These are phyloP conservation scores for Sarcophaga carnaria DNA, from an alignment of 2,888 invertebrate genomes.

Conservation along the genomic window DNA sequence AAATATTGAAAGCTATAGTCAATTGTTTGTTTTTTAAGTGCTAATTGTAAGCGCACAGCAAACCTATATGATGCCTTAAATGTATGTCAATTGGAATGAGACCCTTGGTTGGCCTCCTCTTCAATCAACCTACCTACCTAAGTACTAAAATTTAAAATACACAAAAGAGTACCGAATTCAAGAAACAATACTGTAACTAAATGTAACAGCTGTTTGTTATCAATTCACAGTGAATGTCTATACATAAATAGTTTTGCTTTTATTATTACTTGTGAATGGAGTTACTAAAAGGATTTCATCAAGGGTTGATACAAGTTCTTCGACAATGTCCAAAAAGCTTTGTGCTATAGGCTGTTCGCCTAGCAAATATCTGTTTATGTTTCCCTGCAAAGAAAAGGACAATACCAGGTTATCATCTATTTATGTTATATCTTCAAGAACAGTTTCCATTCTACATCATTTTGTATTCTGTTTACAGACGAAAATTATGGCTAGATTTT, in stretches of 20 bases:
- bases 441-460: neutral
- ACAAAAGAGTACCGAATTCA: too few species aligned
- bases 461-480: slow-evolving; percentile 13
- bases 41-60: too few species aligned
- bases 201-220: neutral
- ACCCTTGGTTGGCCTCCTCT: too few species aligned
- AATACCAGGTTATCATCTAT: slow-evolving; percentile 5
- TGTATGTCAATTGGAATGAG: too few species aligned
- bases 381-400: slow-evolving; percentile 26
- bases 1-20: neutral
- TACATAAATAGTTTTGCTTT: neutral
- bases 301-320: neutral
- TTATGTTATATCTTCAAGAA: neutral
- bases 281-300: neutral
- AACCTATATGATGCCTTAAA: too few species aligned
- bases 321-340: slow-evolving; percentile 3
- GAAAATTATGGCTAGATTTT: slow-evolving; percentile 50
- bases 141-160: too few species aligned
- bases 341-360: slow-evolving; percentile 36
- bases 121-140: too few species aligned
- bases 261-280: neutral
- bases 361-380: slow-evolving; percentile 7
- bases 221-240: neutral
- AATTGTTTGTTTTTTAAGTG: too few species aligned
- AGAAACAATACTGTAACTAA: neutral